Base-by-base conservation (phyloP, 2,797 vertebrate species). In the Hipposideros larvatus region DNA sequence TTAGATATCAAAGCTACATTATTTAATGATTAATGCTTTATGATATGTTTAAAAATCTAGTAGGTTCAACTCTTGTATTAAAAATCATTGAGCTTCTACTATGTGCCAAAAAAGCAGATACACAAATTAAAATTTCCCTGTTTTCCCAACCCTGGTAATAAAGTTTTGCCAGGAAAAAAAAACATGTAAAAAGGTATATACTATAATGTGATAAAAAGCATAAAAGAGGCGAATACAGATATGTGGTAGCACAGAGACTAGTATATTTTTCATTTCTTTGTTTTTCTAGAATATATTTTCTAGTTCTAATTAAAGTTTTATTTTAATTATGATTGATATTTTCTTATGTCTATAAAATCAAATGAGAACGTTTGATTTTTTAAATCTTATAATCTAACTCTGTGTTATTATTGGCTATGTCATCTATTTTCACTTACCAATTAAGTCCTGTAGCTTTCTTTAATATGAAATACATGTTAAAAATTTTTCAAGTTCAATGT, bases 291-390 rank as follows among this genome's bases (percentile, higher is more conserved):
- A 66, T 84, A 11, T 79, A 34, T 83, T 86, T 94, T 70, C 31
- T 86, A 86, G n/a, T 77, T 71, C 26, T 68, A 87, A 59, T 73
- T 19, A 43, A 89, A 91, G 61, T 79, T 79, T 6, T 79, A 13
- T 78, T 90, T 61, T 41, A 68, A 77, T 68, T 88, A 73, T 92
- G 90, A 77, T 70, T 87, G 24, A 13, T 95, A 41, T 68, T 88
- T 92, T 94, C 61, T 94, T 85, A 53, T 95, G 10, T 84, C n/a
- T 78, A 51, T 18, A 89, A n/a, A 91, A 73, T 85, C 80, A 55
- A 55, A 21, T 87, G 70, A 78, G 75, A 90, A 77, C 1, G 21
- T 91, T 59, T 92, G 21, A 24, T 63, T 85, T 73, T 65, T 87
- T 46, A n/a, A 59, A 77, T 66, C 8, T 24, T 89, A 11, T 83